Base-by-base conservation (phyloP, 2,888 invertebrate genomes). In the Tiliacea aurago region DNA sequence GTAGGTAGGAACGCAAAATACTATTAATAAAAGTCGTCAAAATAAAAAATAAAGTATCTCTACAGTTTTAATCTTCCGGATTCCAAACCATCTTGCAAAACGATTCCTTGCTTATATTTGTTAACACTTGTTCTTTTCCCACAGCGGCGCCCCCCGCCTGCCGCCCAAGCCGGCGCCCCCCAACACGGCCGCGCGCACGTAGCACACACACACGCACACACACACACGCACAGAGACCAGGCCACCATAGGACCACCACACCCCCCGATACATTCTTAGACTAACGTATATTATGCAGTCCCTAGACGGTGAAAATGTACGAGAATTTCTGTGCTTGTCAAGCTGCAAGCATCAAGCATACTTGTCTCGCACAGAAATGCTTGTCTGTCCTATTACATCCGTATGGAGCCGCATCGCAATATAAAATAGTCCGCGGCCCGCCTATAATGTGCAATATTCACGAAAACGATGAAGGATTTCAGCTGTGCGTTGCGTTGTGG, bases 161-260 rank as follows among this genome's bases (percentile, higher is more conserved):
- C 95, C 95, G 0, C 95, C 95, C 41, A 95, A 95, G 89, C 95
- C 95, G 20, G 15, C 61, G 9, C 45, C 68, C 51, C 9, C 13
- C 63, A 59, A 64, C 71, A 49, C 77, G 1, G 65, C 28, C 88
- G 91, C 58, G 87, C 72, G 76, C 55, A 64, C 93, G 64, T 89
- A 91, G 58, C 51, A 2, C n/a, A 20, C n/a, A 15, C 41, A 15
- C 18, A 1, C 43, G 9, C 71, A 20, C 9, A 2, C n/a, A 20
- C n/a, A 15, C 41, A 15, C 18, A 1, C 43, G 9, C 71, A 20
- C 9, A n/a, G n/a, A 43, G 20, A 13, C 2, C 63, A 47, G 13
- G 33, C 47, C 63, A 47, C n/a, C 9, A 1, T 6, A 63, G 10
- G 11, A 51, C 10, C 41, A 28, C 15, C 20, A n/a, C 10, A 15